phyloP scores from a whole-genome alignment of 2,888 invertebrate genomes.

The Drosophila maculinotata region DNA sequence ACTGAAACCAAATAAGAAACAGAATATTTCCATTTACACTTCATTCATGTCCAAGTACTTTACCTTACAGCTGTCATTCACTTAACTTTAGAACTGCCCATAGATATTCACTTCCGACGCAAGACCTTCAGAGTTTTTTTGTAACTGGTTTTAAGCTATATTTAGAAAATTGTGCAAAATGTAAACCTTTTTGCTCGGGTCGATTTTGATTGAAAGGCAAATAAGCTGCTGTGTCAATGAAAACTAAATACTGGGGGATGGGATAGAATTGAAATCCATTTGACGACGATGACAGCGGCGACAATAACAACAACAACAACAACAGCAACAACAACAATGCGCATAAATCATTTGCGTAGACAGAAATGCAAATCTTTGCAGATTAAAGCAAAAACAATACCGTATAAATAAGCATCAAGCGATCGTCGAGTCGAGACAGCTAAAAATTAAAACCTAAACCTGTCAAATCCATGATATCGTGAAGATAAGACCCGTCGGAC shows the following conservation, averaged over 20 bases:
- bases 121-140: conserved; percentile 50
- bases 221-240: conserved; percentile 70
- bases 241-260: conserved; percentile 31
- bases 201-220: conserved; percentile 71
- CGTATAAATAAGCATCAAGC: conserved; percentile 46
- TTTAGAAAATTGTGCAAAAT: conserved; percentile 45
- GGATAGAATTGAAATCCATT: conserved; percentile 63
- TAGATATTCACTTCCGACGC: conserved; percentile 47
- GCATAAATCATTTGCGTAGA: conserved; percentile 73
- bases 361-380: conserved; percentile 77
- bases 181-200: conserved; percentile 38
- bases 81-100: conserved; percentile 17
- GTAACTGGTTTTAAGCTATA: conserved; percentile 51
- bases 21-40: not conserved
- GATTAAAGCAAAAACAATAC: conserved; percentile 73
- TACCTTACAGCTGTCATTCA: conserved; percentile 34
- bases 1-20: no score
- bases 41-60: not conserved
- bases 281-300: conserved; percentile 48
- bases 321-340: conserved; percentile 38
- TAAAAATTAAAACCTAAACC: conserved; percentile 68
- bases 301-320: conserved; percentile 43
- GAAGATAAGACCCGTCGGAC: conserved; percentile 58
- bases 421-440: conserved; percentile 34
- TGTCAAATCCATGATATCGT: conserved; percentile 71